Evolutionary conservation across 2,113 vertebrate genomes (phyloP).

Genomic region (Limnothrissa miodon): DNA sequence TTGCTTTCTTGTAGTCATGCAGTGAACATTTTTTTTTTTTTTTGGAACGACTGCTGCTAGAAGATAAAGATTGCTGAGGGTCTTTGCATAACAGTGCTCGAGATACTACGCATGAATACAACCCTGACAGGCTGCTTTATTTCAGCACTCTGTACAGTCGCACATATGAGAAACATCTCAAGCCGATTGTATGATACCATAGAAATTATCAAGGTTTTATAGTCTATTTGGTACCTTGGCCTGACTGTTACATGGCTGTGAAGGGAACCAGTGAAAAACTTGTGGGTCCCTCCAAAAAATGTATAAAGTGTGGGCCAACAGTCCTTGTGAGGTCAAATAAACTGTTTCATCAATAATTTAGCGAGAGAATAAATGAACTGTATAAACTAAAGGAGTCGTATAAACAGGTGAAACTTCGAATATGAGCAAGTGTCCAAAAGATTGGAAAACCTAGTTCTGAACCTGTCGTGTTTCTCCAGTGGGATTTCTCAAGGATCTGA

Average conservation of each 20-base stretch:
- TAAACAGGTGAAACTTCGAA: background rate
- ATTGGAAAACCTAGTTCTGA: conserved; percentile 22
- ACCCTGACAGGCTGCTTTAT: background rate
- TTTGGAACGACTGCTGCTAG: background rate
- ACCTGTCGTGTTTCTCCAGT: background rate
- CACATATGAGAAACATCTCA: background rate
- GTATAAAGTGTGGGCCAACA: background rate
- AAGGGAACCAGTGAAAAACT: background rate
- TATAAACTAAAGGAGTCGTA: background rate
- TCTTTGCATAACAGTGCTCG: background rate
- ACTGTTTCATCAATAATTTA: background rate
- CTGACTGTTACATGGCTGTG: background rate
- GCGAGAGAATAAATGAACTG: background rate
- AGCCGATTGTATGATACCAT: background rate
- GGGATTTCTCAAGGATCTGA: conserved; percentile 41
- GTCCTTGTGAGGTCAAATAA: background rate
- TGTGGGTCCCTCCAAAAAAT: background rate
- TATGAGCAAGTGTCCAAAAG: conserved; percentile 28
- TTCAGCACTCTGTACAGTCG: conserved; percentile 15
- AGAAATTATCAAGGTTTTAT: background rate
- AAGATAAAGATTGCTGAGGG: conserved; percentile 10
- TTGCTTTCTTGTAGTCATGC: background rate
- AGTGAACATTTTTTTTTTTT: background rate
- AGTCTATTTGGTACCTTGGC: background rate
- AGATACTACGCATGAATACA: background rate